Evolutionary conservation across 2,797 vertebrate genomes (phyloP), one percentile per base, ranked within the genome.

Genomic region (Psittacula derbiana): DNA sequence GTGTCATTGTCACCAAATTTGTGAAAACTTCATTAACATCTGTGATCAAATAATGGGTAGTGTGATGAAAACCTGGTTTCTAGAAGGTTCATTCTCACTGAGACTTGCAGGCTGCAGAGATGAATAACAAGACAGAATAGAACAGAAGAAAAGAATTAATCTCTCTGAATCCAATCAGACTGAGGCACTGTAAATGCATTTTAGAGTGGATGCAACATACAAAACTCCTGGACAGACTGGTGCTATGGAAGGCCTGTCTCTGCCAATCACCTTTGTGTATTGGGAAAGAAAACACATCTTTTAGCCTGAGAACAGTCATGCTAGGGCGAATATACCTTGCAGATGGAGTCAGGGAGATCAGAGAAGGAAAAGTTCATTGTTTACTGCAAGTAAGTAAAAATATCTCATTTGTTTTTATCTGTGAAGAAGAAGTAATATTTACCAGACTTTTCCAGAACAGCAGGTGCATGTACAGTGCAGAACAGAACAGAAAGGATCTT

Each of bases 181-280:
- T 83, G 61, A 71, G 40, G 17, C 36, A 30, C 31, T 36, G 5
- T 58, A 62, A 75, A 47, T 28, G 7, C 2, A 4, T 65, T 87
- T 79, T 57, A 24, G 67, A 46, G 7, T 53, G 52, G 46, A 36
- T 75, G 38, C 0, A 1, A 44, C 0, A 0, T 76, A 20, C 5
- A 17, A 44, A 91, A 24, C 36, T 83, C 30, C 10, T 5, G 21
- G 30, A 15, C 21, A 61, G 21, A 0, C 2, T 0, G 1, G 15
- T 12, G 12, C 33, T 80, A 2, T 36, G 33, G 49, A 65, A 79
- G 20, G 6, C 12, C 19, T 72, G 10, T 57, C 33, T 88, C n/a
- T 91, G 40, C 31, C 55, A 40, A 72, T 82, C 53, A 66, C 28
- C 10, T 2, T 2, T 4, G 1, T 21, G 6, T 67, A 46, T 13